These are phyloP conservation scores for Pocota personata DNA, from an alignment of 2,888 invertebrate genomes.

Conservation along the genomic window DNA sequence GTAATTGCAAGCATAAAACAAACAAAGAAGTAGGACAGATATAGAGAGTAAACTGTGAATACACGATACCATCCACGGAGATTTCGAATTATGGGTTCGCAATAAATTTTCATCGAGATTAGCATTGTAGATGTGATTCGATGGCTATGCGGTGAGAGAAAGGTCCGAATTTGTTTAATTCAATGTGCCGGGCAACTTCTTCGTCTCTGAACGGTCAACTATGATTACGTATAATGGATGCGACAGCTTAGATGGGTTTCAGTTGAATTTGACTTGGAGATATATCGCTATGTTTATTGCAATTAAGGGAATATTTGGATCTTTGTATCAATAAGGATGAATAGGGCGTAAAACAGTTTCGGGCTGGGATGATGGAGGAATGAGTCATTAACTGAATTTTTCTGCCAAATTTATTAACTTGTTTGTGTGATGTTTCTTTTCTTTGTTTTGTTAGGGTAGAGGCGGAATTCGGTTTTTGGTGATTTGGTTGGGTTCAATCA, in stretches of 20 bases:
- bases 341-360: neutral
- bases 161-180: conserved; percentile 17
- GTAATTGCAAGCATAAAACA: conserved; percentile 40
- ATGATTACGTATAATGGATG: conserved; percentile 37
- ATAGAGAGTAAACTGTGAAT: neutral
- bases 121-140: conserved; percentile 55
- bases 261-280: conserved; percentile 34
- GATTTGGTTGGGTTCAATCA: conserved; percentile 16
- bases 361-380: neutral
- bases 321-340: neutral
- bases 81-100: conserved; percentile 25
- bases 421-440: neutral
- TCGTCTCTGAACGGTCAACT: conserved; percentile 14
- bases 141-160: conserved; percentile 5
- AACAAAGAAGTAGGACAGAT: neutral
- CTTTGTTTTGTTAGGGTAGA: neutral
- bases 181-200: neutral
- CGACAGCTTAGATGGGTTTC: conserved; percentile 34
- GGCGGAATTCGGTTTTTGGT: neutral
- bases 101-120: conserved; percentile 46
- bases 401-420: conserved; percentile 14
- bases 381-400: conserved; percentile 10
- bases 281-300: conserved; percentile 10
- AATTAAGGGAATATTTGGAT: conserved; percentile 17
- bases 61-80: neutral